Evolutionary conservation across 2,888 invertebrate genomes (phyloP), one percentile per base, ranked within the genome.

Genomic region (Ectropis crepuscularia): DNA sequence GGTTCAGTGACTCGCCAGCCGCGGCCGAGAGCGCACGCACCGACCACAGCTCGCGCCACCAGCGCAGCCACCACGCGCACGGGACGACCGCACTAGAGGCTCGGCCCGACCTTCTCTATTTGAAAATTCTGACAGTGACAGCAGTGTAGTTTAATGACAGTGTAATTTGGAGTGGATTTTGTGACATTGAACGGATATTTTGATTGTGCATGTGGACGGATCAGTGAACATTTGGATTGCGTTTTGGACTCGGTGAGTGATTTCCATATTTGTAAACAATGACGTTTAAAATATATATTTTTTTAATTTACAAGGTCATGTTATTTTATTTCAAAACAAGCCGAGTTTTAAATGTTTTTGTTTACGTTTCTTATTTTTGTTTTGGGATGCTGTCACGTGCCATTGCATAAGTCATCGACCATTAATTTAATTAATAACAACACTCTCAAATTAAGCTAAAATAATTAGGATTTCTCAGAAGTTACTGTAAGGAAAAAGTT

Each of bases 201-300:
- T 75, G 74, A 74, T 74, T 70, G 71, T 86, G 88, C 83, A 81
- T 86, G 86, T 88, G 84, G 87, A 85, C 78, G 81, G 85, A 86
- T 86, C 83, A 81, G 83, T 87, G 82, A 85, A 81, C 79, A 79
- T 85, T 91, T 91, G 91, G 91, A 91, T 91, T 91, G 90, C 90
- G 87, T 82, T 88, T 89, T 86, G 90, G 90, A 90, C 83, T 80
- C 76, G 87, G 91, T 90, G 72, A 89, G 90, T 88, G 67, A 60
- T 11, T 53, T 53, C 12, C 36, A 50, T 53, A 55, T 47, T 28
- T 38, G 47, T 51, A 51, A 59, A 62, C 49, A 61, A 50, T 54
- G 47, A 57, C 45, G 45, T 53, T 59, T 55, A 12, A 57, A 46
- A 57, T 11, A 43, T 53, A 2, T 6, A 39, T 28, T 41, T 36